Evolutionary conservation across 2,888 invertebrate species (phyloP), one percentile per base, ranked within the genome.

Genomic region (Syrphus vitripennis): DNA sequence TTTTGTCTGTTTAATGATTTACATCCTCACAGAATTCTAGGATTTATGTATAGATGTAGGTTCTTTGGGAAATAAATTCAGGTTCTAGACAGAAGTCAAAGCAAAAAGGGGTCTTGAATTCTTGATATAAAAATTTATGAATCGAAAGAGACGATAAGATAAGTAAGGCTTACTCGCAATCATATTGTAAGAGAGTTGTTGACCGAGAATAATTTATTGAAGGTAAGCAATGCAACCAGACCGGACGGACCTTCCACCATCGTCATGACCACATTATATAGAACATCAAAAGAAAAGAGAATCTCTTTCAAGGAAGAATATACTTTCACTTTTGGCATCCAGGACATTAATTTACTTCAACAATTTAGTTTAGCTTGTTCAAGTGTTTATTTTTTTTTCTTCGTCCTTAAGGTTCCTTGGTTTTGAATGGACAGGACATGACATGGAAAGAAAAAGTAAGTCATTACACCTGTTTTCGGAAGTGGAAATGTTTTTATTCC

Each of bases 61-160:
- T 77, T 83, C 31, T 16, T 3, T 3, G 24, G 19, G 50, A 21
- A 19, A 24, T 6, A 55, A 34, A 63, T 76, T 57, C 31, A 31
- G 24, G 50, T 34, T 57, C 26, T 34, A 14, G 48, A n/a, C 3
- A 48, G 1, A 29, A 34, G 4, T 7, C 34, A 26, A 21, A 12
- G 0, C 14, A 45, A 70, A 29, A 70, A 21, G 61, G 69, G 45
- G 53, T 57, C 53, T 59, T 70, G 26, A 75, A 37, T 42, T 57
- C 53, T 59, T 70, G 26, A 75, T 80, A 84, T 75, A 84, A 84
- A 80, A 84, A 84, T 84, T 76, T 84, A 80, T 84, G 83, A 63
- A 65, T 70, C 80, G 83, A 76, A 80, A 71, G 40, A 42, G 65
- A 65, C 75, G 83, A 83, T 83, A 83, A 83, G 80, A 75, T 74